These are phyloP conservation scores for Semotilus atromaculatus DNA, from an alignment of 2,797 vertebrate genomes.

Conservation along the genomic window DNA sequence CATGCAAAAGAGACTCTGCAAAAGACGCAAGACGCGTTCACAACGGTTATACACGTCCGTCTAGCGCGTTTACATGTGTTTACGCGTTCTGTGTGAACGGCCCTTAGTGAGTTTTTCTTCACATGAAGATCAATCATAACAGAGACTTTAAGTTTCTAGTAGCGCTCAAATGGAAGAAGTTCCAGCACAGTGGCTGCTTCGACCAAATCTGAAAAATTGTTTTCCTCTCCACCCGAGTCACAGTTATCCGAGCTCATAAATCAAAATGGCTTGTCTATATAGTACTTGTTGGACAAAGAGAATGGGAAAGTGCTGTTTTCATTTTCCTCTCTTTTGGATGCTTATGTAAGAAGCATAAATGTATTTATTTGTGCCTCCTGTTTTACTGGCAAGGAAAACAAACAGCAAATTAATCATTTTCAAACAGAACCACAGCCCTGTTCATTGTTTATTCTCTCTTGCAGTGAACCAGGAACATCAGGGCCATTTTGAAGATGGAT, in stretches of 20 bases:
- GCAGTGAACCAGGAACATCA: constrained; percentile 63
- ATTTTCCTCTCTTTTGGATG: constrained; percentile 56
- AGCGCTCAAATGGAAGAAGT: constrained; percentile 44
- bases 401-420: constrained; percentile 73
- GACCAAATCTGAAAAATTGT: constrained; percentile 12
- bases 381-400: constrained; percentile 69
- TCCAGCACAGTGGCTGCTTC: constrained; percentile 12
- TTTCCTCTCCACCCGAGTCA: background rate
- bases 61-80: too few species aligned
- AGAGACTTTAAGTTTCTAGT: constrained; percentile 55
- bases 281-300: constrained; percentile 70
- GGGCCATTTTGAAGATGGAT: constrained; percentile 64
- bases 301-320: constrained; percentile 62
- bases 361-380: constrained; percentile 73
- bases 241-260: constrained; percentile 62
- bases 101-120: constrained; percentile 25
- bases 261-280: constrained; percentile 58
- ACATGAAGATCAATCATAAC: constrained; percentile 61
- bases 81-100: too few species aligned
- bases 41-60: too few species aligned
- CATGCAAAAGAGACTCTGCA: too few species aligned
- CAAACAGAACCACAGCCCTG: constrained; percentile 17
- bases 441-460: constrained; percentile 59
- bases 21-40: too few species aligned
- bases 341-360: constrained; percentile 67